Evolutionary conservation across 2,888 invertebrate species (phyloP), one percentile per base, ranked within the genome.

Genomic region (Criorhina ranunculi): DNA sequence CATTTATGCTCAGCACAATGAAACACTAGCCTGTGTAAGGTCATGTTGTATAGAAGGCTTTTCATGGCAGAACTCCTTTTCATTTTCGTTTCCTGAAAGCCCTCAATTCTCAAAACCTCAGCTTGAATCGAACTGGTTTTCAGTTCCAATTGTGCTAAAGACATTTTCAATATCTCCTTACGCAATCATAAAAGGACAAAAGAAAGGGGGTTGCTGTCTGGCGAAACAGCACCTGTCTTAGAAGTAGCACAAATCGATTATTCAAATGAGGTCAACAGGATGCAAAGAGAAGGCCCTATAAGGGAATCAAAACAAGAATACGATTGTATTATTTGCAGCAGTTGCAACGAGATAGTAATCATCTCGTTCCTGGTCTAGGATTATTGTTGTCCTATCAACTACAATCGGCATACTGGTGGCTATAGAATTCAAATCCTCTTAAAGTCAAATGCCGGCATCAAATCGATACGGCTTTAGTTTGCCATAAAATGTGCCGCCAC

Each of bases 181-280:
- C 12, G 17, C 44, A 44, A 17, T 44, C 17, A 44, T 44, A 46
- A 19, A n/a, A 17, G 19, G 11, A 46, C 4, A 15, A 42, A 7
- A 15, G 7, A 42, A 15, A 42, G 12, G 7, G 31, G 31, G 12
- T 24, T 12, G 53, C 7, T 29, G 12, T 17, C 4, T 17, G 12
- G 7, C 12, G 29, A 42, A n/a, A 29, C 12, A 17, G n/a, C 7
- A 37, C 29, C 44, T 8, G 37, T 11, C 4, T 9, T n/a, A 29
- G 9, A 44, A 55, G 35, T 29, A 51, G 8, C 31, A 11, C 53
- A 67, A 76, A 77, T 59, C 67, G 67, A 77, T 77, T 67, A 60
- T 60, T 51, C 12, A 37, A 77, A 69, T 40, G 51, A 60, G 60
- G 60, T 77, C 60, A 69, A 77, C 42, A 46, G 24, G 51, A 59